Base-by-base conservation (phyloP, 1,140 invertebrate genomes). In the Atopsyche davidsoni region DNA sequence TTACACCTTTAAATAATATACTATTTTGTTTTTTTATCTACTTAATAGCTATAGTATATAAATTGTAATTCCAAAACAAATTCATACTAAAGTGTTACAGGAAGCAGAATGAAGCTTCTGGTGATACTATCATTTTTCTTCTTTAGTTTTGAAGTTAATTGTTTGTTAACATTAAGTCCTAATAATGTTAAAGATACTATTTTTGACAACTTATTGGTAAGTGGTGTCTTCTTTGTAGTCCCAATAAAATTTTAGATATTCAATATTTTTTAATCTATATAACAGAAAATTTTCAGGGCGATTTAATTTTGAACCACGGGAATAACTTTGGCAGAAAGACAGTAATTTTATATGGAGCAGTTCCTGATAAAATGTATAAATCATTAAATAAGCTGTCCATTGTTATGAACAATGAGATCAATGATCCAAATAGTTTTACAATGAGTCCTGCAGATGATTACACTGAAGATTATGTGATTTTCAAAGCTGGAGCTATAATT, bases 241-340 rank as follows among this genome's bases (percentile, higher is more conserved):
- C 10, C 19, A 22, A 17, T 11, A 16, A 41, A 19, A 22, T 22
- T 41, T 3, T 18, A 36, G 4, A 23, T 43, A n/a, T 31, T 23
- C 3, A 23, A 25, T 43, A 43, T n/a, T 25, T 6, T 43, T 11
- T 9, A 13, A 43, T 23, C n/a, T 2, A 23, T 43, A 22, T 2
- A 23, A n/a, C n/a, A n/a, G n/a, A n/a, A n/a, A n/a, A n/a, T 17
- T 46, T 51, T 34, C 34, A 56, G 53, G 23, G 46, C 10, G 28
- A 56, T n/a, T 23, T 56, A 25, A 28, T 56, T 31, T 25, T 21
- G 0, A 4, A 41, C 6, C 18, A 56, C 22, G 32, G 47, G 28
- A 18, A 34, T 14, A 21, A 22, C 18, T 23, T 41, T 35, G 31
- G 47, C 22, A 46, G 23, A 51, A 24, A 3, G 6, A 48, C 38